Base-by-base conservation (phyloP, 2,797 vertebrate genomes). In the Gobio occitaniae region DNA sequence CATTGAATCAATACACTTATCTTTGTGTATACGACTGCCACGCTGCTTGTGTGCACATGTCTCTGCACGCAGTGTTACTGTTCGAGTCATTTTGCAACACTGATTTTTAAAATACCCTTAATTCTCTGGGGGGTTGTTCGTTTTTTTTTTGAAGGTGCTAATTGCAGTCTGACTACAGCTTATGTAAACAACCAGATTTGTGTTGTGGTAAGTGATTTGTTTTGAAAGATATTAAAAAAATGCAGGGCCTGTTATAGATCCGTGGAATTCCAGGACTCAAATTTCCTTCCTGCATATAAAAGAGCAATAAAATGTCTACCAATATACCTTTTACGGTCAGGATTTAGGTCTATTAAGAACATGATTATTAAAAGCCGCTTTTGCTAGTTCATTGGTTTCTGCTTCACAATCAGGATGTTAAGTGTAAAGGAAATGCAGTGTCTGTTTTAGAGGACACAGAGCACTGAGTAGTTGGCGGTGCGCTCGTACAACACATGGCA, bases 401-500 rank as follows among this genome's bases (percentile, higher is more conserved):
- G 56, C 44, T 84, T 84, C 29, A 48, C 77, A 72, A 74, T 80
- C 68, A 85, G 29, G 44, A 80, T 85, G 13, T 83, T 47, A 54
- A 52, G 47, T 44, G 48, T 15, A 85, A 52, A 85, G 69, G 32
- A 74, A 80, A 85, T 52, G 77, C 76, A 41, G 21, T 63, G 77
- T 79, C 84, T 72, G 68, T 63, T 79, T 79, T 63, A 41, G 32
- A 74, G 76, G 69, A 80, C 19, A 65, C 44, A 1, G 21, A 61
- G 29, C 21, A 6, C 66, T 29, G 56, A 85, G 78, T 52, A 29
- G 76, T 85, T 78, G 47, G 77, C 56, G 7, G 44, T 63, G 29
- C 47, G 19, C 56, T 85, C 13, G 5, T 48, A 50, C 25, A 78
- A 54, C 83, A 84, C 84, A 80, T 85, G 84, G 84, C 77, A 80